Base-by-base conservation (phyloP, 1,140 invertebrate species). In the Bactericera cockerelli region DNA sequence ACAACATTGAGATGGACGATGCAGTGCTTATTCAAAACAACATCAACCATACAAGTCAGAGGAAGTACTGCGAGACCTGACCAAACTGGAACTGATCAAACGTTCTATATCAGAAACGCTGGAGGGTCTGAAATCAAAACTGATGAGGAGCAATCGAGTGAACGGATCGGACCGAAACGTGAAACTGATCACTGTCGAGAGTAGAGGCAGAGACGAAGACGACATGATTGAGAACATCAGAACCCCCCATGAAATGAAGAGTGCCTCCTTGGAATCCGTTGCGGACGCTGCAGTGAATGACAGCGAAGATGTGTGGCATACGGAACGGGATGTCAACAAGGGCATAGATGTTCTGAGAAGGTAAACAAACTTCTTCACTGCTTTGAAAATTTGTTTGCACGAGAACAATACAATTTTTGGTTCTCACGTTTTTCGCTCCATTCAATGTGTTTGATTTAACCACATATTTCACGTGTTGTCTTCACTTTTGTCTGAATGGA, bases 261-360 rank as follows among this genome's bases (percentile, higher is more conserved):
- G 19, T n/a, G 42, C 4, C 8, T 49, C 22, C 3, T 8, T 49
- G n/a, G 42, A 49, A 22, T 49, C 42, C n/a, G 22, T 49, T 6
- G 4, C 6, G 8, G 42, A 49, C 19, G 19, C 4, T 19, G 42
- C 6, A 49, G 22, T 49, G 6, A 22, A 49, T 49, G 42, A 49
- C 19, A 49, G 19, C 6, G 42, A 49, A 4, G 19, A 49, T n/a
- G 42, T 8, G 8, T 49, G 42, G 42, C 6, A 49, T 10, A 16
- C 19, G 6, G 42, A 49, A 49, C 6, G 42, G 19, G 42, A 49
- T 49, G 8, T 49, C n/a, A 49, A n/a, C 22, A 49, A 49, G 6
- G 42, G 42, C n/a, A 49, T 49, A 6, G 42, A 49, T n/a, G 42
- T 49, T 16, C 22, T 49, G 4, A 49, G 42, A 49, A 49, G 42